A percentile compares a stretch with the other conserved stretches of the same genome.
Conservation (phyloP, 2,113 vertebrate species). For the Colaptes auratus region DNA sequence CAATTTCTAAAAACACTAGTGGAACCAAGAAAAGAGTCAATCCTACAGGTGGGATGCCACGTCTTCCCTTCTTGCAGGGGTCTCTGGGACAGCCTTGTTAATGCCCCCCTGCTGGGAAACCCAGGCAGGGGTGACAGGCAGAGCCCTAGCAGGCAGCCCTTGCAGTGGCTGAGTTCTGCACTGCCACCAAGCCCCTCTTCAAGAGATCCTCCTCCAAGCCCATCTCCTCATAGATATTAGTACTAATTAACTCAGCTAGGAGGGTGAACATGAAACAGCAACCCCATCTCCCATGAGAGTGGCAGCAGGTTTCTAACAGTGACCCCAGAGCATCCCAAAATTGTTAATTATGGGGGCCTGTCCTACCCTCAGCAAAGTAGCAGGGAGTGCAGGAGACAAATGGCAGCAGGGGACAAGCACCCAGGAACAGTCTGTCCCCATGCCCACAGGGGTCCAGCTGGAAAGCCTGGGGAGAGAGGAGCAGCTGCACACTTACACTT, state of each 20-base stretch:
- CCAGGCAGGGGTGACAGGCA: neutral
- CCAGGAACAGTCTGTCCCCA: neutral
- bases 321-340: neutral
- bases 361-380: neutral
- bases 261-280: neutral
- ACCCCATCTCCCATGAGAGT: fast-evolving
- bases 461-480: neutral
- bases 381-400: neutral
- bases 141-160: neutral
- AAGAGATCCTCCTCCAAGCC: neutral
- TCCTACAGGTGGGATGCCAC: neutral
- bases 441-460: fast-evolving
- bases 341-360: neutral
- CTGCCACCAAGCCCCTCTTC: neutral
- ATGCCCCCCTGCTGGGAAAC: neutral
- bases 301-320: neutral
- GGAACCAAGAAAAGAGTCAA: conserved; percentile 27
- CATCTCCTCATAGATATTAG: neutral
- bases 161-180: neutral
- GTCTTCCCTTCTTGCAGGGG: neutral
- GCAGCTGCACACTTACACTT: conserved; percentile 78
- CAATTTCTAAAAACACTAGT: conserved; percentile 88
- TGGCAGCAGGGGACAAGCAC: fast-evolving
- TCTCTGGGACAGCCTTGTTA: neutral
- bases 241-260: neutral